These are phyloP conservation scores for Gandaritis pyraliata DNA, from an alignment of 2,888 invertebrate species.

Conservation along the genomic window DNA sequence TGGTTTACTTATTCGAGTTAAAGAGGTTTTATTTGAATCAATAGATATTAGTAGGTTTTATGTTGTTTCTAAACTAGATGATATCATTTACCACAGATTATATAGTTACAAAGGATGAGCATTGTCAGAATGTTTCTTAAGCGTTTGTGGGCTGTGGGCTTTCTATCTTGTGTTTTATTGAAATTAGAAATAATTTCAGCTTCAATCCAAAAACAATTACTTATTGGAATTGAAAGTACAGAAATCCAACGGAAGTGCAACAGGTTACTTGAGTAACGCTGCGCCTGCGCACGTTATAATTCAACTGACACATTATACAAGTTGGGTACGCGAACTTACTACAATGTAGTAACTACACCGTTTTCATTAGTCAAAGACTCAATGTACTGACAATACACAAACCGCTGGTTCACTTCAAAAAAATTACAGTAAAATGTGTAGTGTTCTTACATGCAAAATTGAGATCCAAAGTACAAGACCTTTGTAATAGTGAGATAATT, in stretches of 20 bases:
- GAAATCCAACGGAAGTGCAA: neutral
- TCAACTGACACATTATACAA: constrained; percentile 38
- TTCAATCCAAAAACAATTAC: no score
- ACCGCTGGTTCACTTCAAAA: constrained; percentile 20
- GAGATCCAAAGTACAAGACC: no score
- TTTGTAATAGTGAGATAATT: no score
- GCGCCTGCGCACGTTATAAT: constrained; percentile 29
- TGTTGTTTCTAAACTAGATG: neutral
- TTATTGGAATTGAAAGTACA: neutral
- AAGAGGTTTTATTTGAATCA: neutral
- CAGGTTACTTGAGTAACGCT: constrained; percentile 25
- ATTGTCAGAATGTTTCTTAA: no score
- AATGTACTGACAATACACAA: neutral
- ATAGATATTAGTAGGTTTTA: neutral
- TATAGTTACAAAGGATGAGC: no score
- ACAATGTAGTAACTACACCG: constrained; percentile 25
- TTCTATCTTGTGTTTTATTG: no score
- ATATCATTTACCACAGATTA: neutral
- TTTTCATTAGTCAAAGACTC: constrained; percentile 51
- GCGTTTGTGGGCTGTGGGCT: no score
- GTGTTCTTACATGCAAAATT: no score
- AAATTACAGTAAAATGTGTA: no score
- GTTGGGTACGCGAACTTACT: constrained; percentile 20
- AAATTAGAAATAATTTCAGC: no score
- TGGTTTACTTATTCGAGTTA: neutral